phyloP scores from a whole-genome alignment of 2,797 vertebrate species.

The Acropternis orthonyx region DNA sequence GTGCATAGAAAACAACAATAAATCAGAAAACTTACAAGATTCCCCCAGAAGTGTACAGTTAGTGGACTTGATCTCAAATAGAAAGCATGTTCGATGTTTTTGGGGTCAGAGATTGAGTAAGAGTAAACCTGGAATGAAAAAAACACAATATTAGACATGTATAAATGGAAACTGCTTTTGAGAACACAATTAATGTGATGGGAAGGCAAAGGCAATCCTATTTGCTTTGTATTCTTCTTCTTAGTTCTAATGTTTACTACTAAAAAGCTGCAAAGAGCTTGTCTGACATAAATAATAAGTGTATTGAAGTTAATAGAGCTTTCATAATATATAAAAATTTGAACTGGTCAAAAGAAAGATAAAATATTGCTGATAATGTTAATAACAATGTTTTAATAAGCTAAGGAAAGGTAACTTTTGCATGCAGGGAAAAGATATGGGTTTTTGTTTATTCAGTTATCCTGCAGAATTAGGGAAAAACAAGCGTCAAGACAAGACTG shows the following conservation, averaged over 20 bases:
- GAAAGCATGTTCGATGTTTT: background rate
- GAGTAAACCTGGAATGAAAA: background rate
- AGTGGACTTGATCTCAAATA: background rate
- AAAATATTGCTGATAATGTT: background rate
- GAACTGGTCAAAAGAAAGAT: background rate
- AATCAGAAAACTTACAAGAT: background rate
- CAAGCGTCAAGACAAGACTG: background rate
- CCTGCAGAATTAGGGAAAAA: background rate
- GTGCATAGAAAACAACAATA: background rate
- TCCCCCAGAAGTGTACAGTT: background rate
- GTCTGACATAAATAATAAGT: background rate
- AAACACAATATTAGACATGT: background rate
- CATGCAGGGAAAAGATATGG: background rate
- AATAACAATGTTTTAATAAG: background rate
- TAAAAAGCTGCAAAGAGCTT: background rate
- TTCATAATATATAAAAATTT: background rate
- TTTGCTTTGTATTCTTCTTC: background rate
- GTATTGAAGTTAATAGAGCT: background rate
- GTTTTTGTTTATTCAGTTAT: background rate
- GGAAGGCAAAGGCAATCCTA: background rate
- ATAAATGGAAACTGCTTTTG: background rate
- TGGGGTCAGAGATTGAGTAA: background rate
- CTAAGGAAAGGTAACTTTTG: background rate
- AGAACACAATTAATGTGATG: background rate
- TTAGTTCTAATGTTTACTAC: background rate